Evolutionary conservation across 2,888 invertebrate species (phyloP).

Genomic region (Callimorpha dominula): DNA sequence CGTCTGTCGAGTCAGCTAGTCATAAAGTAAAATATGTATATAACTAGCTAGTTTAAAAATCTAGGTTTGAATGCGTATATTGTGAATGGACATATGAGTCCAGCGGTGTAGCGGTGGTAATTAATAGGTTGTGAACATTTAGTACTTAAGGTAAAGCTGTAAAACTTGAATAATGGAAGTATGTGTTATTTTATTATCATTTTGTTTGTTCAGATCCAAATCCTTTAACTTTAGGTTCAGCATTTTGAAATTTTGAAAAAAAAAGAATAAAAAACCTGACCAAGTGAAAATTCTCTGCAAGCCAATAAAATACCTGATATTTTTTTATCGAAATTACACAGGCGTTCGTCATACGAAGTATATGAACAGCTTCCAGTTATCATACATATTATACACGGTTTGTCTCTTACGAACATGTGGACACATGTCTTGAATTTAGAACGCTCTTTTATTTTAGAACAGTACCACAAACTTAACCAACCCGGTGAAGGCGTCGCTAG

Average conservation of each 20-base stretch:
- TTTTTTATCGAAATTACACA: constrained; percentile 55
- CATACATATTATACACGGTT: constrained; percentile 76
- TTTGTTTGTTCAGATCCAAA: neutral
- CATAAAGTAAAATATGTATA: too few relatives aligned
- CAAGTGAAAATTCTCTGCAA: constrained; percentile 44
- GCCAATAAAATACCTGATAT: constrained; percentile 55
- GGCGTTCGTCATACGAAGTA: constrained; percentile 45
- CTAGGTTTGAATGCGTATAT: too few relatives aligned
- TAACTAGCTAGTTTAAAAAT: too few relatives aligned
- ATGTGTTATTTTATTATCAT: neutral
- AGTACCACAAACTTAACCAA: constrained; percentile 10
- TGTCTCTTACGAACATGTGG: constrained; percentile 77
- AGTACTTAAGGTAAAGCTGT: too few relatives aligned
- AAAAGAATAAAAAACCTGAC: constrained; percentile 46
- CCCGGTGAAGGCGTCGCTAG: neutral
- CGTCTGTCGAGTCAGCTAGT: too few relatives aligned
- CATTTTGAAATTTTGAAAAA: neutral
- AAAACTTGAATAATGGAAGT: neutral
- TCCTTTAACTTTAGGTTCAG: neutral
- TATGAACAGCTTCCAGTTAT: constrained; percentile 61
- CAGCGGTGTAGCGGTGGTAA: too few relatives aligned
- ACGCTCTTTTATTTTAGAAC: constrained; percentile 77
- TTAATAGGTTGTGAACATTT: too few relatives aligned
- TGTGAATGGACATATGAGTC: too few relatives aligned
- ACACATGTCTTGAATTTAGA: constrained; percentile 80